Conservation (phyloP, 92 coral and sea anemone genomes). For the Diadumene lineata region DNA sequence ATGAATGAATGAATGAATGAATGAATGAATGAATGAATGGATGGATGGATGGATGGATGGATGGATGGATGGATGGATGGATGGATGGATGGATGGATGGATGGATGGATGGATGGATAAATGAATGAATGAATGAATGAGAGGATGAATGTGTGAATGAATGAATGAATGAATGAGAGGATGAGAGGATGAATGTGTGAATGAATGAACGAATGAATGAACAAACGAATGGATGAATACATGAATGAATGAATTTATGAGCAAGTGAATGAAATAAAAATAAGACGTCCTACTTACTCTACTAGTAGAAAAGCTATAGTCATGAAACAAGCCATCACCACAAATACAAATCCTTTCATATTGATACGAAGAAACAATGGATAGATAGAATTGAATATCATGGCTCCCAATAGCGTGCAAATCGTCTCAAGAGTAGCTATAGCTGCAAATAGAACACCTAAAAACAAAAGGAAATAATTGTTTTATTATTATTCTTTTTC, state of each 20-base stretch:
- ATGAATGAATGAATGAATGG: neutral
- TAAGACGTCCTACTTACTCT: constrained; percentile 63
- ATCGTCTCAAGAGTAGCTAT: constrained; percentile 92
- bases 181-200: neutral
- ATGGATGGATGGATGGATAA: no score
- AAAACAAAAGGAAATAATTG: no score
- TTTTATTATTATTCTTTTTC: no score
- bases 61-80: neutral
- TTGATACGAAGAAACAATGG: constrained; percentile 78
- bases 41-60: neutral
- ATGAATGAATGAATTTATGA: no score
- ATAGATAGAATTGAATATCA: constrained; percentile 89
- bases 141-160: neutral
- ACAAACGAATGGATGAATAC: neutral
- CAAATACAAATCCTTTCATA: constrained; percentile 77
- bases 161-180: neutral
- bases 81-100: neutral
- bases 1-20: neutral
- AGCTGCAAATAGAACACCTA: constrained; percentile 95
- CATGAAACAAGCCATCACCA: constrained; percentile 86
- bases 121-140: neutral
- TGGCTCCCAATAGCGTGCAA: constrained; percentile 91
- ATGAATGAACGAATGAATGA: neutral
- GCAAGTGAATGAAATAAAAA: neutral
- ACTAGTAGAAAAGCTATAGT: constrained; percentile 61